Conservation (phyloP, 2,113 vertebrate species). For the Aix galericulata region DNA sequence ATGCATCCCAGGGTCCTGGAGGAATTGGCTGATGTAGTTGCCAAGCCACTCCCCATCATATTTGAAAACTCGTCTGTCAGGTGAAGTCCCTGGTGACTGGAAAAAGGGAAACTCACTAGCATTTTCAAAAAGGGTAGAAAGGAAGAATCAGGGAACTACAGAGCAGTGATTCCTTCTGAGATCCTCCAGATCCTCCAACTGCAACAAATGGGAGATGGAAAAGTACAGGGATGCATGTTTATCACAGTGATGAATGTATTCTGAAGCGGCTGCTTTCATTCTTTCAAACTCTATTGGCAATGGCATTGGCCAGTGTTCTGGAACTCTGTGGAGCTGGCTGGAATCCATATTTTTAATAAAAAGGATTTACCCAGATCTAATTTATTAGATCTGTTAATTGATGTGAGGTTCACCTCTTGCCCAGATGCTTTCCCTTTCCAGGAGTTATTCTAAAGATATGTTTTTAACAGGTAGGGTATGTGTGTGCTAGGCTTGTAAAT, state of each 20-base stretch:
- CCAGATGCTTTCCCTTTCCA: neutral
- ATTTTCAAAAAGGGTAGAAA: too few species aligned
- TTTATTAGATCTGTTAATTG: neutral
- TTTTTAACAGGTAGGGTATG: neutral
- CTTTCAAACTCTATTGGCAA: too few species aligned
- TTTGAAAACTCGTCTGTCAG: too few species aligned
- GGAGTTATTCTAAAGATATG: neutral
- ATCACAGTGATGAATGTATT: neutral
- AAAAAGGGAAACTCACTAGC: too few species aligned
- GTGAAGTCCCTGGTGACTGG: too few species aligned
- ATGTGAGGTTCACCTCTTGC: neutral
- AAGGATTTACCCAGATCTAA: neutral
- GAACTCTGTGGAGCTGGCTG: neutral
- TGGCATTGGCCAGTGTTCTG: neutral
- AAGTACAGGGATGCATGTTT: neutral
- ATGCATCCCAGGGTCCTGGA: too few species aligned
- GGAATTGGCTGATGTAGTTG: too few species aligned
- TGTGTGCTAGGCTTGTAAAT: neutral
- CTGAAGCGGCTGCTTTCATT: neutral
- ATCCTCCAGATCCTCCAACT: neutral
- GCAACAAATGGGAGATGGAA: neutral
- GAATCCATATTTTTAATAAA: neutral
- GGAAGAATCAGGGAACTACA: too few species aligned
- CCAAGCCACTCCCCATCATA: too few species aligned
- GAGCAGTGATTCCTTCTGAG: neutral